Percentiles rank a stretch among this genome's conserved stretches.
Evolutionary conservation across 2,888 invertebrate species (phyloP).

Genomic region (Drosophila prolongata): DNA sequence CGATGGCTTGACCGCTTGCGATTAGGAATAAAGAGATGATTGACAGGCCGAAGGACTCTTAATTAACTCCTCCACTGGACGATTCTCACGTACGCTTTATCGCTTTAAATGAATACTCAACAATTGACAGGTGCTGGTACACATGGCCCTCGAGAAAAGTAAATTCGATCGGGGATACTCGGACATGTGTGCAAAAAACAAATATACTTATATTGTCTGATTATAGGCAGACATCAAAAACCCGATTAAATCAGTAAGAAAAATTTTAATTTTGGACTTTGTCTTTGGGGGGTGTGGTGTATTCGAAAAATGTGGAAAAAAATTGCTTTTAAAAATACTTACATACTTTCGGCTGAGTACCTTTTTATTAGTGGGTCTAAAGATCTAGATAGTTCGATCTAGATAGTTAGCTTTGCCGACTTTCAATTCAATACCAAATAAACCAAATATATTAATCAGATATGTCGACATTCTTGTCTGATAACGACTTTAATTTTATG

Average conservation of each 20-base stretch:
- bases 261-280: conserved; percentile 14
- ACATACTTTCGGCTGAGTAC: neutral
- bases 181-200: conserved; percentile 16
- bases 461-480: neutral
- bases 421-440: neutral
- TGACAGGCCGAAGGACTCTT: conserved; percentile 31
- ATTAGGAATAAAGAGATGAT: conserved; percentile 31
- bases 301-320: neutral
- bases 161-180: conserved; percentile 23
- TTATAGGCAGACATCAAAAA: conserved; percentile 12
- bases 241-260: conserved; percentile 12
- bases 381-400: neutral
- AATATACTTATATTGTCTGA: conserved; percentile 22
- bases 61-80: conserved; percentile 47
- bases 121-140: conserved; percentile 21
- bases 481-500: conserved; percentile 1
- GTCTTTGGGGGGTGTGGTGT: neutral
- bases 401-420: neutral
- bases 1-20: conserved; percentile 85
- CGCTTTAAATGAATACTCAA: conserved; percentile 44
- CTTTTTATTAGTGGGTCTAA: neutral
- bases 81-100: conserved; percentile 54
- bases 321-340: neutral
- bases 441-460: neutral
- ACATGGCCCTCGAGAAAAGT: conserved; percentile 14